These are phyloP conservation scores for Acronicta leporina DNA, from an alignment of 2,888 invertebrate genomes.

Conservation along the genomic window DNA sequence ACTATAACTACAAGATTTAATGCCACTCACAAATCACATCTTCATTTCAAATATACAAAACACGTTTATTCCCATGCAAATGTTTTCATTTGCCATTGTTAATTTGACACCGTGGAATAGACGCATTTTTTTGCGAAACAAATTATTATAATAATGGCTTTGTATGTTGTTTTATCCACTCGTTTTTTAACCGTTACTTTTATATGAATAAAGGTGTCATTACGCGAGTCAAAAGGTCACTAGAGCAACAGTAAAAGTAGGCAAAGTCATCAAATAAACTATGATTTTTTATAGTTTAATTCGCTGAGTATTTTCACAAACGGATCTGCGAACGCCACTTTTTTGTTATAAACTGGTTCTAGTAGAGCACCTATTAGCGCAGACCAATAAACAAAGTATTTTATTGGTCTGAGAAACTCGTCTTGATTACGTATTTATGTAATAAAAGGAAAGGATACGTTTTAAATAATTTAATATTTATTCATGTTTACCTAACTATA, in stretches of 20 bases:
- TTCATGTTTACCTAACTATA: not conserved
- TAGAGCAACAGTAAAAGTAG: conserved; percentile 54
- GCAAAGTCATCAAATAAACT: conserved; percentile 37
- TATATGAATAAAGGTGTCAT: conserved; percentile 47
- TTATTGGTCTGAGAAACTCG: not conserved
- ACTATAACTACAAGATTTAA: not conserved
- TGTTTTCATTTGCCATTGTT: conserved; percentile 48
- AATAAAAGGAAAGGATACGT: conserved; percentile 19
- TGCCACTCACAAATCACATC: conserved; percentile 27
- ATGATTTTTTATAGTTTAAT: conserved; percentile 26
- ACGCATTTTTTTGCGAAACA: conserved; percentile 14
- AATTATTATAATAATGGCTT: conserved; percentile 11
- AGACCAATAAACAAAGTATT: not conserved
- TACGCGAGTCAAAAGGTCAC: conserved; percentile 50
- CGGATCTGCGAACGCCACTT: not conserved
- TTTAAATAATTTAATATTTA: conserved; percentile 3
- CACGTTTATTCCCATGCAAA: conserved; percentile 33
- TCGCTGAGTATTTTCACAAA: conserved; percentile 11
- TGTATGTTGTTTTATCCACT: conserved; percentile 1
- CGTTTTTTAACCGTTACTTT: conserved; percentile 41
- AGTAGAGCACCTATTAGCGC: not conserved
- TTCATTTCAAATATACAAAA: conserved; percentile 4
- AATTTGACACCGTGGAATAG: not conserved
- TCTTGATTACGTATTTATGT: conserved; percentile 19
- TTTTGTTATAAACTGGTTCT: conserved; percentile 23